Evolutionary conservation across 2,113 vertebrate species (phyloP).

Genomic region (Tachycineta bicolor): DNA sequence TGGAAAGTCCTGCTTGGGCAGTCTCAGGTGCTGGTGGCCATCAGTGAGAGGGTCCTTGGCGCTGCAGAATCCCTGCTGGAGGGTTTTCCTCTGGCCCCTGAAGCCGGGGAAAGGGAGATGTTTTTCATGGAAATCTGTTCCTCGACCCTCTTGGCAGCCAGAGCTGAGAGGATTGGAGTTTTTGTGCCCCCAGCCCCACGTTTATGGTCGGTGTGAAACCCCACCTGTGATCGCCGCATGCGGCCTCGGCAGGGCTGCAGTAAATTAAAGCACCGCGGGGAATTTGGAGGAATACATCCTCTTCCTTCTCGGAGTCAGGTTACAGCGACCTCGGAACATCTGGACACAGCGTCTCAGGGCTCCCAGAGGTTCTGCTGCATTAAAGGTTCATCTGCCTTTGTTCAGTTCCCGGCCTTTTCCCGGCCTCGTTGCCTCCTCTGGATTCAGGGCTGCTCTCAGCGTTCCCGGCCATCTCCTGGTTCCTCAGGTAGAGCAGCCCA

Average conservation of each 20-base stretch:
- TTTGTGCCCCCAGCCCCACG: conserved; percentile 13
- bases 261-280: conserved; percentile 56
- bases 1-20: accelerated
- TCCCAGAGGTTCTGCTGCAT: conserved; percentile 34
- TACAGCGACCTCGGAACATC: conserved; percentile 49
- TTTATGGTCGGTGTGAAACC: conserved; percentile 23
- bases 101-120: not conserved
- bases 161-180: not conserved
- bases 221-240: conserved; percentile 58
- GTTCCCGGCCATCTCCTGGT: not conserved
- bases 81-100: not conserved
- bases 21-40: not conserved
- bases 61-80: not conserved
- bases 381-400: conserved; percentile 42
- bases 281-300: conserved; percentile 56
- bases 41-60: not conserved
- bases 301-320: conserved; percentile 60
- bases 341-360: conserved; percentile 50
- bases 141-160: not conserved
- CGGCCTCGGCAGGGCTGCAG: conserved; percentile 26
- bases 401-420: not conserved
- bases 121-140: conserved; percentile 9
- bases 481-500: not conserved
- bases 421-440: not conserved
- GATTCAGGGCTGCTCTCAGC: not conserved